Base-by-base conservation (phyloP, 2,113 vertebrate species). In the Cinclus mexicanus region DNA sequence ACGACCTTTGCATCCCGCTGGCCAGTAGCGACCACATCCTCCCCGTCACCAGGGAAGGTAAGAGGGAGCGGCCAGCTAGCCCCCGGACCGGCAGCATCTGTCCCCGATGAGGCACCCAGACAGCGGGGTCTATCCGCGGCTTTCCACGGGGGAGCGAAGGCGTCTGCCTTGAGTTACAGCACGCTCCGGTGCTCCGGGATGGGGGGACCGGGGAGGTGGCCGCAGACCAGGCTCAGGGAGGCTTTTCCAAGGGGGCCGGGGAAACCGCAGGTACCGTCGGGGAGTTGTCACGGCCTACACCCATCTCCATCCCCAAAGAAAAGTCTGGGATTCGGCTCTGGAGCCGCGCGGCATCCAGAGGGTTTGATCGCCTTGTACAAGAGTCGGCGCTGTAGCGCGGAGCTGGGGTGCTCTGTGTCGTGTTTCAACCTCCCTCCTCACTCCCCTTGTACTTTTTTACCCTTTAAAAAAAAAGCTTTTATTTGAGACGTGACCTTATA, bases 1-100 rank as follows among this genome's bases (percentile, higher is more conserved):
- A 99, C 80, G 99, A 99, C 96, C 97, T 99, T 61, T 99, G 99
- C 97, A 99, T 99, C 82, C 99, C 99, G 2, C 98, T 99, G n/a
- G 99, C 98, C 24, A 97, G 97, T 96, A 94, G 93, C 42, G 99
- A 99, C 46, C 98, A 98, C 95, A 92, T 98, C 52, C 98, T 98
- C 79, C 98, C 98, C 8, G 98, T 97, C 93, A 99, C 99, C 33
- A 98, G 97, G 75, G 99, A 99, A 98, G 99, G 99, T 99, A 97
- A 97, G 96, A 55, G 13, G 7, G 19, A 41, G 29, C 25, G 13
- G 41, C 25, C 19, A 31, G 24, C 55, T 33, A 3, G 14, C 13
- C 28, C 57, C 47, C 10, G 10, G 35, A 14, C 20, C n/a, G 37
- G 82, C 69, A 56, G 60, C 46, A 24, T 31, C 56, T 31, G 24